A percentile compares a stretch with the other conserved stretches of the same genome.
Evolutionary conservation across 2,113 vertebrate genomes (phyloP).

Genomic region (Setophaga coronata): DNA sequence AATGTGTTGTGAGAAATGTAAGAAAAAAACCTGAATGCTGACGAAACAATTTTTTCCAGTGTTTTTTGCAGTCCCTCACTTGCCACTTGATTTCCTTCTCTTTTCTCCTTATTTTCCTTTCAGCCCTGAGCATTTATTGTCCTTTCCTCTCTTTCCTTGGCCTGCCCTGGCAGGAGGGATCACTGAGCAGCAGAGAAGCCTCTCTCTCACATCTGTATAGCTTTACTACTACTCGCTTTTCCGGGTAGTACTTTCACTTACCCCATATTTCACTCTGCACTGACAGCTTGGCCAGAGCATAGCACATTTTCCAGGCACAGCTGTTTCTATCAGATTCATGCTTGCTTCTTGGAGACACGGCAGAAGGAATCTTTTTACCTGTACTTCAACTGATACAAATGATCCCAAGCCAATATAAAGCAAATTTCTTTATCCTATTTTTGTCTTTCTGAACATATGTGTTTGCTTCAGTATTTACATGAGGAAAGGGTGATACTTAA

Average conservation of each 20-base stretch:
- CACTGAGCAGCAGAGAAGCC: neutral
- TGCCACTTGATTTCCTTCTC: neutral
- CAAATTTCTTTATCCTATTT: neutral
- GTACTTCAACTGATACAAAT: neutral
- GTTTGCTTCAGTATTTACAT: neutral
- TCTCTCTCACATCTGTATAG: neutral
- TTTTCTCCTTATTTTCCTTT: neutral
- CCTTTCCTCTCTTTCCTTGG: neutral
- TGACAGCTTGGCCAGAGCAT: neutral
- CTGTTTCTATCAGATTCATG: neutral
- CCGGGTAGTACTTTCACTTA: constrained; percentile 10
- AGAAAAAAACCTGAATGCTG: neutral
- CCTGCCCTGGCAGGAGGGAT: neutral
- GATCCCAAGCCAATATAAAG: neutral
- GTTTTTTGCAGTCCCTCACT: neutral
- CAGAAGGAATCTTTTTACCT: neutral
- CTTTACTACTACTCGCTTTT: neutral
- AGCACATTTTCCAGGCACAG: constrained; percentile 38
- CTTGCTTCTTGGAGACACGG: neutral
- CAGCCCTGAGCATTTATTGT: neutral
- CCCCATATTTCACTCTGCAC: constrained; percentile 2
- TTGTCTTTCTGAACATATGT: neutral
- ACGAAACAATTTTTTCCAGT: neutral
- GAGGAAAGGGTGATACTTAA: neutral
- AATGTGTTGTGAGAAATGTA: neutral